phyloP scores from a whole-genome alignment of 1,140 invertebrate species.

The Paramacrobiotus metropolitanus region DNA sequence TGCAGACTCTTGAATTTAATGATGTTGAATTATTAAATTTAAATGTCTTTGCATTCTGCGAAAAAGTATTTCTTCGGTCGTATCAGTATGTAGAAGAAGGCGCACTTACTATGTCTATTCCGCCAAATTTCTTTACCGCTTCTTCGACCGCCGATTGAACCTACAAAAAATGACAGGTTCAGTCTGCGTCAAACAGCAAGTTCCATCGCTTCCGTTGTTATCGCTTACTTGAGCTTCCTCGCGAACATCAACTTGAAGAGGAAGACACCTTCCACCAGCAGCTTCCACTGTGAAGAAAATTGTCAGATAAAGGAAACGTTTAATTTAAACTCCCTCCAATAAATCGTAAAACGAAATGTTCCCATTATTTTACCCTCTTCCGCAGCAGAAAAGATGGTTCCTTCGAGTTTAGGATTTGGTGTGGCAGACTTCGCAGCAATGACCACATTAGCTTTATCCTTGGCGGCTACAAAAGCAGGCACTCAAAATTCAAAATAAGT shows the following conservation, averaged over 20 bases:
- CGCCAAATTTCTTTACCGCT: conserved; percentile 73
- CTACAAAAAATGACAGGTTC: conserved; percentile 8
- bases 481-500: not conserved
- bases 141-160: conserved; percentile 58
- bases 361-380: conserved; percentile 40
- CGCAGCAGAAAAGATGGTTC: conserved; percentile 30
- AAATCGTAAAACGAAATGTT: not conserved
- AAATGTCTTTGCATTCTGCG: too few species aligned
- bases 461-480: conserved; percentile 20
- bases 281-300: conserved; percentile 53
- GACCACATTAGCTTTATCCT: conserved; percentile 39
- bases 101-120: conserved; percentile 70
- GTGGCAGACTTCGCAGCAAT: conserved; percentile 21
- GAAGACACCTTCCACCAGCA: conserved; percentile 64
- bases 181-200: not conserved
- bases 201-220: too few species aligned
- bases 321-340: not conserved
- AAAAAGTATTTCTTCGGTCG: too few species aligned
- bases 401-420: conserved; percentile 28
- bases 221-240: conserved; percentile 42
- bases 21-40: too few species aligned
- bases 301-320: too few species aligned
- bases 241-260: conserved; percentile 79
- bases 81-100: too few species aligned
- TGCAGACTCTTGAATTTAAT: too few species aligned